Percentiles rank a stretch among this genome's conserved stretches.
phyloP scores from a whole-genome alignment of 2,797 vertebrate species.

The Epinephelus awoara region DNA sequence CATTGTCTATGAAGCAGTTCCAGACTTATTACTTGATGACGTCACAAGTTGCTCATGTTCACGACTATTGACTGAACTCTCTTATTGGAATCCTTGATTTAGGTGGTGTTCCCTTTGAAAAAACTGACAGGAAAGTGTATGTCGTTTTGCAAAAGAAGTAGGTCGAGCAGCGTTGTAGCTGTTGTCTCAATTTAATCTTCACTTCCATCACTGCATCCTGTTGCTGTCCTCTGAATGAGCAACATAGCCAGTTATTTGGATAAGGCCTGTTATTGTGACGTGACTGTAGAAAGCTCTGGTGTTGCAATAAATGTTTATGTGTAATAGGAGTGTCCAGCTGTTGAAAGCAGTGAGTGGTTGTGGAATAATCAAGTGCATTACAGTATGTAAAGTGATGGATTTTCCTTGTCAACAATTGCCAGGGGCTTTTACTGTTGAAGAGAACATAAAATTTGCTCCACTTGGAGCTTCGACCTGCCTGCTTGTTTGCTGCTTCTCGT shows the following conservation, averaged over 20 bases:
- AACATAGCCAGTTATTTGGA: slow-evolving; percentile 9
- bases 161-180: neutral
- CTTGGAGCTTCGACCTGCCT: slow-evolving; percentile 19
- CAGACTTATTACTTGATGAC: too few species aligned
- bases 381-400: slow-evolving; percentile 17
- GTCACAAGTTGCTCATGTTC: too few species aligned
- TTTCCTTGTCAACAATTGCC: neutral
- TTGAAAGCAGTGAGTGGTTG: neutral
- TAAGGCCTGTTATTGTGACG: neutral
- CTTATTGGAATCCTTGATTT: too few species aligned
- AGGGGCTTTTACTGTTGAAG: slow-evolving; percentile 7
- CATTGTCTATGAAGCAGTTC: too few species aligned
- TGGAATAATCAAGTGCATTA: neutral
- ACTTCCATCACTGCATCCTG: neutral
- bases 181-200: neutral
- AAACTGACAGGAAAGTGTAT: neutral
- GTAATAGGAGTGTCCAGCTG: neutral
- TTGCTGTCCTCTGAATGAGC: slow-evolving; percentile 2
- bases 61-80: too few species aligned
- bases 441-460: neutral
- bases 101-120: too few species aligned
- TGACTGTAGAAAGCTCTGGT: slow-evolving; percentile 6
- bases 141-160: neutral
- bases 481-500: slow-evolving; percentile 46
- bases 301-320: slow-evolving; percentile 6